phyloP scores from a whole-genome alignment of 1,140 invertebrate genomes.

The Lepidurus couesii region DNA sequence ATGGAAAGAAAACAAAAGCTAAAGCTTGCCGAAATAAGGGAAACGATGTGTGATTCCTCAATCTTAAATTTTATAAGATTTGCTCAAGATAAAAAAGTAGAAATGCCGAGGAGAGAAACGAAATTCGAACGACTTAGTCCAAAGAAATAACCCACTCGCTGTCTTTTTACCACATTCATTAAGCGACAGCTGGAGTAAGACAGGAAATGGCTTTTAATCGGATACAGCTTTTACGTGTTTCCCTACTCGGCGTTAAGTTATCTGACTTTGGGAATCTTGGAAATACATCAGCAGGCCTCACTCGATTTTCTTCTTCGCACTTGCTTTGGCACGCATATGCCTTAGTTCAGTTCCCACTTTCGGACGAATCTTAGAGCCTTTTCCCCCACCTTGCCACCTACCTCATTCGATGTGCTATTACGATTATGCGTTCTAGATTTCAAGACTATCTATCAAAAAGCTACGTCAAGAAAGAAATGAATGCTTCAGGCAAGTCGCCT shows the following conservation, averaged over 20 bases:
- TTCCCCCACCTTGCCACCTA: background rate
- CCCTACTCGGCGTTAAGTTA: background rate
- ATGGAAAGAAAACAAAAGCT: no score
- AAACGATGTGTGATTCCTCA: no score
- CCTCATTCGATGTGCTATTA: background rate
- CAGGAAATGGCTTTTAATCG: slow-evolving; percentile 8
- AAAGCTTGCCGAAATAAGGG: no score
- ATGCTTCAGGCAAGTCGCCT: background rate
- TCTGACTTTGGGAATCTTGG: background rate
- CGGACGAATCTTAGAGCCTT: background rate
- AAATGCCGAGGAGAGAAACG: no score
- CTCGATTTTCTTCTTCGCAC: background rate
- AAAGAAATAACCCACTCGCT: background rate
- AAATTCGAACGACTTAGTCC: no score
- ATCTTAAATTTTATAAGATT: no score
- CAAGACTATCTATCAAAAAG: background rate
- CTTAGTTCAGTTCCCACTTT: background rate
- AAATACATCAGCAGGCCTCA: background rate
- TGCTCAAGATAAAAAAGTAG: no score
- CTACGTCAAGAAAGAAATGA: background rate
- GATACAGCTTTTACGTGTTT: slow-evolving; percentile 6
- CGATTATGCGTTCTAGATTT: background rate
- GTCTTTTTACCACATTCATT: slow-evolving; percentile 7
- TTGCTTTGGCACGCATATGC: background rate
- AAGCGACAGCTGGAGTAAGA: slow-evolving; percentile 6